Conservation (phyloP, 2,797 vertebrate genomes). For the Sebastes ruberrimus region DNA sequence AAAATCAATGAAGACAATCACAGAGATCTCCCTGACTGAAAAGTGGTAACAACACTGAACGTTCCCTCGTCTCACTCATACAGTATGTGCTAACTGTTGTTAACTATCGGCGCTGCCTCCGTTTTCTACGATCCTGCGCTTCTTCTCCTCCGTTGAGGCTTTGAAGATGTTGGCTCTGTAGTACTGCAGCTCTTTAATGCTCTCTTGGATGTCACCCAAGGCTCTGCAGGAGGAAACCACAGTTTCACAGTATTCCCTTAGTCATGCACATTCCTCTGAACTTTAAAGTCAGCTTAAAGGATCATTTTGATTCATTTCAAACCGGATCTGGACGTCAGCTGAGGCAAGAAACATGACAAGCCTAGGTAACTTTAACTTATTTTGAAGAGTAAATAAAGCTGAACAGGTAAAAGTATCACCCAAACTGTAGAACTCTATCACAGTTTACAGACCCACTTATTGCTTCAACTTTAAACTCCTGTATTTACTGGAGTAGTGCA, state of each 20-base stretch:
- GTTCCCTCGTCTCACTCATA: neutral
- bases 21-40: neutral
- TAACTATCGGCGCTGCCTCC: slow-evolving; percentile 61
- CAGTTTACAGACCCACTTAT: neutral
- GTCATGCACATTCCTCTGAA: neutral
- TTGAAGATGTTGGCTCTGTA: slow-evolving; percentile 93
- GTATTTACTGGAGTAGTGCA: neutral
- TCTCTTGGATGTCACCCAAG: slow-evolving; percentile 94
- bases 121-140: slow-evolving; percentile 86
- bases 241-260: neutral
- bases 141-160: slow-evolving; percentile 83
- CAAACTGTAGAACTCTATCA: neutral
- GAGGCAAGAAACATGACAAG: neutral
- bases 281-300: neutral
- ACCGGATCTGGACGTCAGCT: neutral
- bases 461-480: neutral
- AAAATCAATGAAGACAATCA: slow-evolving; percentile 4
- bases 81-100: neutral
- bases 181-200: slow-evolving; percentile 94
- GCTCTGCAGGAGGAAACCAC: slow-evolving; percentile 82
- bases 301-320: neutral
- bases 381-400: no score
- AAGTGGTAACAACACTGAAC: neutral
- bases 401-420: no score
- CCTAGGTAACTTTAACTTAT: neutral